These are phyloP conservation scores for Chionomys nivalis DNA, from an alignment of 2,113 vertebrate species.

Conservation along the genomic window DNA sequence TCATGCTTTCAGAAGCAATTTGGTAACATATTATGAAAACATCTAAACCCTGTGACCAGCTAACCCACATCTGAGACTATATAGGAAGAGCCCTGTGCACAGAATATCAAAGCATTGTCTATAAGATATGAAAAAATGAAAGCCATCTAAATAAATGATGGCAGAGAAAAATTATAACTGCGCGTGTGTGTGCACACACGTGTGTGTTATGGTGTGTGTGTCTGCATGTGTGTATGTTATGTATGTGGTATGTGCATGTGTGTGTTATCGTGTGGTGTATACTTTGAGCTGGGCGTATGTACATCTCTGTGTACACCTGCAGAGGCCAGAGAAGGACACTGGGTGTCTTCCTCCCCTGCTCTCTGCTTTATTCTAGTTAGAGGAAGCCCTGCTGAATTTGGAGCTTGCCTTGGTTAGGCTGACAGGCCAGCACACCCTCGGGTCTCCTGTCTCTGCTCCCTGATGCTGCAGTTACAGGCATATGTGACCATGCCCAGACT, in stretches of 20 bases:
- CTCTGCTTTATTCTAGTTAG: not conserved
- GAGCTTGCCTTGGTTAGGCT: not conserved
- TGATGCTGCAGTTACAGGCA: not conserved
- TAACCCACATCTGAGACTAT: not conserved
- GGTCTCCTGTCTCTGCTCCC: not conserved
- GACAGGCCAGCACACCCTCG: not conserved
- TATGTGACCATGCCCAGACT: not conserved
- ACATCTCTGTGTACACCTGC: not conserved
- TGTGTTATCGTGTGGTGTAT: not conserved
- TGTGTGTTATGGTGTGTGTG: not conserved
- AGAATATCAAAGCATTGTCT: not conserved
- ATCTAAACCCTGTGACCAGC: not conserved
- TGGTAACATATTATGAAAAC: constrained; percentile 3
- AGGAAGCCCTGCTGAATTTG: not conserved
- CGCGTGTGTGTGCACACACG: not conserved
- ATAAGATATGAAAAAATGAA: constrained; percentile 7
- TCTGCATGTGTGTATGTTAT: not conserved
- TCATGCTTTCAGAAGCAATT: not conserved
- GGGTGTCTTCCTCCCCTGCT: not conserved
- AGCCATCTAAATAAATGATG: constrained; percentile 10
- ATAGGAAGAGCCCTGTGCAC: not conserved
- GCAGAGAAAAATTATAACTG: not conserved
- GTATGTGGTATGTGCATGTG: not conserved
- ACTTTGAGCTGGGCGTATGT: not conserved
- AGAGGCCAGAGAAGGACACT: not conserved